Conservation (phyloP, 2,797 vertebrate genomes). For the Mormyrus hasselquistii region DNA sequence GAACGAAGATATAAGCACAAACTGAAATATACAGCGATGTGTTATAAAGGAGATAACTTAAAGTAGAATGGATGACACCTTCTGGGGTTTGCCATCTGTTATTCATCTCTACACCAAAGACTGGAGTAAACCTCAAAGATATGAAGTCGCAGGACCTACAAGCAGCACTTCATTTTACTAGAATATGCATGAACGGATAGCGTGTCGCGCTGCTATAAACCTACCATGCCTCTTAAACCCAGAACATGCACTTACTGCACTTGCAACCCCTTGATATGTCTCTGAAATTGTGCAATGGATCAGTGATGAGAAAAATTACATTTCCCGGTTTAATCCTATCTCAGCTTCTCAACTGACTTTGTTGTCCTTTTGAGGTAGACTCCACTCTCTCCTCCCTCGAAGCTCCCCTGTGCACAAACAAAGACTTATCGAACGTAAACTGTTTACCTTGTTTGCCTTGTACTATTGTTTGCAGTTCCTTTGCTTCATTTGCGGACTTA, state of each 20-base stretch:
- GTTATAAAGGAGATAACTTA: neutral
- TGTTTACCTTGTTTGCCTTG: slow-evolving; percentile 15
- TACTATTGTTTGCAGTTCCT: slow-evolving; percentile 16
- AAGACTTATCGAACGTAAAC: slow-evolving; percentile 1
- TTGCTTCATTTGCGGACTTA: slow-evolving; percentile 4
- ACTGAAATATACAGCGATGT: neutral
- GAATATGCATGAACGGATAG: neutral
- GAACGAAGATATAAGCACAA: neutral
- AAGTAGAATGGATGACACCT: neutral
- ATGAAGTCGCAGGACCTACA: neutral
- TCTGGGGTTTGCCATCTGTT: neutral
- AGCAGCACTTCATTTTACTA: neutral
- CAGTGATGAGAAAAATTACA: slow-evolving; percentile 6
- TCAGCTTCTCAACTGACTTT: neutral
- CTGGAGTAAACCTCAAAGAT: neutral
- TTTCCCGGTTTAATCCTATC: neutral
- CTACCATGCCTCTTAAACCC: neutral
- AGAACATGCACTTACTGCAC: neutral
- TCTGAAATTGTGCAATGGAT: neutral
- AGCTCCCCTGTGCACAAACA: neutral
- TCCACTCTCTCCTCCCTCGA: neutral
- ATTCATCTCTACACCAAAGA: neutral
- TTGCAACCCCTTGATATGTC: neutral
- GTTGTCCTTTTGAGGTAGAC: neutral
- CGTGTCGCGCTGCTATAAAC: neutral